A percentile compares a stretch with the other conserved stretches of the same genome.
These are phyloP conservation scores for Eledona agricola DNA, from an alignment of 2,888 invertebrate genomes.

Conservation along the genomic window DNA sequence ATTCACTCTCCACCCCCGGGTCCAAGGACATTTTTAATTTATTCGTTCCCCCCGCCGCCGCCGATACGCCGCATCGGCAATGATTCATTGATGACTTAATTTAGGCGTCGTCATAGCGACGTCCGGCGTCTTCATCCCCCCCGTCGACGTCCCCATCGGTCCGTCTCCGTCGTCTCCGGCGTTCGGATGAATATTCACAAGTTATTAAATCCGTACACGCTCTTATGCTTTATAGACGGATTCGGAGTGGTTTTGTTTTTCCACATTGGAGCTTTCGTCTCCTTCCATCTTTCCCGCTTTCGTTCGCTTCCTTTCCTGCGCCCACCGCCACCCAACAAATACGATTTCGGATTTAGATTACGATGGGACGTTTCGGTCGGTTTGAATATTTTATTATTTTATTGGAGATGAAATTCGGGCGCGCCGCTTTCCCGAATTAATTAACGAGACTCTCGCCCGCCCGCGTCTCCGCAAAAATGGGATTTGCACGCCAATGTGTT, in stretches of 20 bases:
- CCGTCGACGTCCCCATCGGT: constrained; percentile 38
- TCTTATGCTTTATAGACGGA: constrained; percentile 56
- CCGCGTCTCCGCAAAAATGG: constrained; percentile 23
- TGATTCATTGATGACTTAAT: constrained; percentile 64
- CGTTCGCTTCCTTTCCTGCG: constrained; percentile 38
- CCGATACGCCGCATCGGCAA: constrained; percentile 58
- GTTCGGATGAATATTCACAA: constrained; percentile 63
- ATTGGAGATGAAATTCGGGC: constrained; percentile 38
- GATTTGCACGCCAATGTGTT: constrained; percentile 47
- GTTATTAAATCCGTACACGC: constrained; percentile 64
- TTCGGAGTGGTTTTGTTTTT: constrained; percentile 39
- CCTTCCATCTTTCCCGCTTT: constrained; percentile 26
- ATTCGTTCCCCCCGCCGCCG: constrained; percentile 48
- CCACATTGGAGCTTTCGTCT: constrained; percentile 36
- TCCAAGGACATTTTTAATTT: constrained; percentile 58
- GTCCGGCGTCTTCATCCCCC: constrained; percentile 53
- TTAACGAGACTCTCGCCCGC: constrained; percentile 16
- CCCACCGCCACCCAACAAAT: constrained; percentile 45
- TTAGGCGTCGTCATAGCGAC: constrained; percentile 60
- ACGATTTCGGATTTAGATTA: constrained; percentile 58
- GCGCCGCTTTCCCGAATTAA: constrained; percentile 6
- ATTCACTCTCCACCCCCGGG: constrained; percentile 43
- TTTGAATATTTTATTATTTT: constrained; percentile 57
- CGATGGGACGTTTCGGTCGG: constrained; percentile 51
- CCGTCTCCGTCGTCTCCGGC: constrained; percentile 51